These are phyloP conservation scores for Ceuthmochares aereus DNA, from an alignment of 2,113 vertebrate species.

Conservation along the genomic window DNA sequence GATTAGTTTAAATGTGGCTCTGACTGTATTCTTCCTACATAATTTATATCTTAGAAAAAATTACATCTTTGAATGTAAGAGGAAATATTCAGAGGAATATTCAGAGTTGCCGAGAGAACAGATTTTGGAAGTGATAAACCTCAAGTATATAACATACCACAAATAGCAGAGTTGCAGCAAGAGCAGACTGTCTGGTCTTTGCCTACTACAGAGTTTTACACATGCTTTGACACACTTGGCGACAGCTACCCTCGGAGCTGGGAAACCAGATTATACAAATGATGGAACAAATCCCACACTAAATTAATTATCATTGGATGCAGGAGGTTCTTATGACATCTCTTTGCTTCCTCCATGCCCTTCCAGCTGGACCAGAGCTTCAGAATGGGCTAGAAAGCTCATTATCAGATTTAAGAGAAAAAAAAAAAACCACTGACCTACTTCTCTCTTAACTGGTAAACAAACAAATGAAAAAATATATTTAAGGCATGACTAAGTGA, in stretches of 20 bases:
- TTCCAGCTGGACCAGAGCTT: neutral
- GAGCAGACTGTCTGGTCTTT: neutral
- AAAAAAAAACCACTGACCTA: neutral
- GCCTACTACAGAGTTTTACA: neutral
- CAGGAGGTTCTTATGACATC: neutral
- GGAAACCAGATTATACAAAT: neutral
- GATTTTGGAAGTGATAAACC: neutral
- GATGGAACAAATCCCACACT: neutral
- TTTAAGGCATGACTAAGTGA: neutral
- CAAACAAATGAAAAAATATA: neutral
- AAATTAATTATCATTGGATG: neutral
- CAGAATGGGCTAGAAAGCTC: neutral
- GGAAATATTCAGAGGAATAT: neutral
- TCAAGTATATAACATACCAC: too few species aligned
- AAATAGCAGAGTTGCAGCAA: neutral
- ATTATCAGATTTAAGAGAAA: neutral
- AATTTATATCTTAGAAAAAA: conserved; percentile 24
- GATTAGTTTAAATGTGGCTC: neutral
- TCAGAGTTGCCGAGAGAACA: neutral
- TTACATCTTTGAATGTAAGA: neutral
- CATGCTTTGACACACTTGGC: neutral
- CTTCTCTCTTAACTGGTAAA: neutral
- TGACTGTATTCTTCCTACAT: neutral
- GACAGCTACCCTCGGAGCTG: neutral
- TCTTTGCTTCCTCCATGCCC: neutral